Evolutionary conservation across 2,797 vertebrate genomes (phyloP).

Genomic region (Masticophis lateralis): DNA sequence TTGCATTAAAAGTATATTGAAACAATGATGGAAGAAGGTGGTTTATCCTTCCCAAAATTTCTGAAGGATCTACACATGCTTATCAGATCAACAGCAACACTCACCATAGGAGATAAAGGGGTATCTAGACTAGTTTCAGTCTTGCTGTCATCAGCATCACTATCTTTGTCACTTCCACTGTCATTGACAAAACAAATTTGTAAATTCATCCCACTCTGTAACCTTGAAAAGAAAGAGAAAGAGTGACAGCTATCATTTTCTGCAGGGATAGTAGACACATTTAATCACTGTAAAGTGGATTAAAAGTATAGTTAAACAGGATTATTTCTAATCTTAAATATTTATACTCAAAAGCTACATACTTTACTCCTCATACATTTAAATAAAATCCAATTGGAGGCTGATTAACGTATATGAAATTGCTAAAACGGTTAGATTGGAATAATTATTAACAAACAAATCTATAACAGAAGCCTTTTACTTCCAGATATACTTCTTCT

Average conservation of each 20-base stretch:
- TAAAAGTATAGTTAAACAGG: neutral
- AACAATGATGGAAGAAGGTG: neutral
- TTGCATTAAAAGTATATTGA: neutral
- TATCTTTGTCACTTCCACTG: conserved; percentile 97
- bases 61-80: neutral
- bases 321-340: neutral
- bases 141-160: conserved; percentile 96
- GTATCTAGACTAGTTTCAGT: conserved; percentile 98
- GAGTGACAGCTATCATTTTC: neutral
- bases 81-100: conserved; percentile 12
- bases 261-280: neutral
- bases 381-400: neutral
- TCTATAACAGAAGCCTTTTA: neutral
- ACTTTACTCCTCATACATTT: neutral
- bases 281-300: neutral
- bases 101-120: conserved; percentile 91
- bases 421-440: neutral
- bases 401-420: neutral
- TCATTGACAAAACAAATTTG: conserved; percentile 99
- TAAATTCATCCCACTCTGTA: conserved; percentile 98
- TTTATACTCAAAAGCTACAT: neutral
- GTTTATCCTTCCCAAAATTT: neutral
- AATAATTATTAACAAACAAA: neutral
- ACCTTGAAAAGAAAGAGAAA: conserved; percentile 65
- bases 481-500: neutral